Percentiles rank a stretch among this genome's conserved stretches.
Conservation (phyloP, 2,797 vertebrate genomes). For the Myotis myotis region DNA sequence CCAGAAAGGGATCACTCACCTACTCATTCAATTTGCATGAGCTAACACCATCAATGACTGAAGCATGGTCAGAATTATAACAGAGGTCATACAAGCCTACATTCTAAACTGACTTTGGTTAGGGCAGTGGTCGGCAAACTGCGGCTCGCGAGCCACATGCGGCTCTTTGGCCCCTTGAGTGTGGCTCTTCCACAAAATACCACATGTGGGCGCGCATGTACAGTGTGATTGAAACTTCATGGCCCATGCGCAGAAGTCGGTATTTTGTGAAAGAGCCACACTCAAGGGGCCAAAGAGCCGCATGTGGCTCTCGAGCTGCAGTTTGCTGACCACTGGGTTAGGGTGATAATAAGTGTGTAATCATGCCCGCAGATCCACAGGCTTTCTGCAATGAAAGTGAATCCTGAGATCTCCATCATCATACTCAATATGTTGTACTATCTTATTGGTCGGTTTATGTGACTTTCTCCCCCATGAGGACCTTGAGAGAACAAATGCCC, state of each 20-base stretch:
- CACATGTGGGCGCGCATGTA: no score
- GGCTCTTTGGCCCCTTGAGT: no score
- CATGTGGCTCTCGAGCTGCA: no score
- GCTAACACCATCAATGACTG: background rate
- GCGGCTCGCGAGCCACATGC: no score
- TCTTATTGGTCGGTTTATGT: slow-evolving; percentile 3
- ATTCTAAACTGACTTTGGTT: background rate
- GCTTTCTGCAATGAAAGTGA: background rate
- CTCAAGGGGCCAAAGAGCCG: no score
- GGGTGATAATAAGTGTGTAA: background rate
- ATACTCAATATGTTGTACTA: background rate
- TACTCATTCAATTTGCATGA: background rate
- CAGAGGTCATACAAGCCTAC: background rate
- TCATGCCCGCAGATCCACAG: background rate
- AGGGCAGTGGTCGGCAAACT: no score
- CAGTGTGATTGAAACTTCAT: no score
- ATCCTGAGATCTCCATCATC: background rate
- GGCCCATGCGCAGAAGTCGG: no score
- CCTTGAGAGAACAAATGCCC: background rate
- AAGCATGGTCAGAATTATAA: background rate
- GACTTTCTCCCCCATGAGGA: background rate
- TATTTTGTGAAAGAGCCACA: no score
- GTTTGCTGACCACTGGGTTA: no score
- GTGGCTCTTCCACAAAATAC: no score
- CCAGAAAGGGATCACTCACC: background rate